Percentiles rank a stretch among this genome's conserved stretches.
Conservation (phyloP, 1,140 invertebrate species). For the Philotrypesis tridentata region DNA sequence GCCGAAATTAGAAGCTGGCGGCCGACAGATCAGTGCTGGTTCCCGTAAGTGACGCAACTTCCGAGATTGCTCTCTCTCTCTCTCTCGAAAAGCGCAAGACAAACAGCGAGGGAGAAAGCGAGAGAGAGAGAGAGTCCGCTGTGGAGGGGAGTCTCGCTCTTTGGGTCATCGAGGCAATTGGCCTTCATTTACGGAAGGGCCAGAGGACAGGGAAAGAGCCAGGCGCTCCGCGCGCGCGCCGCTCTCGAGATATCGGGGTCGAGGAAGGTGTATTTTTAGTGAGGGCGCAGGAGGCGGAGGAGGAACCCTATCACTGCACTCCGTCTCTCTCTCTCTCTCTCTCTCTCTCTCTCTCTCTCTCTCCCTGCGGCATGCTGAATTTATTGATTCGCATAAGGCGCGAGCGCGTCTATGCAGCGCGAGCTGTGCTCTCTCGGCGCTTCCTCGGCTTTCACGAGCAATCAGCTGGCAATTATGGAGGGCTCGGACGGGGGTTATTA, state of each 20-base stretch:
- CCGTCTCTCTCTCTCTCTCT: neutral
- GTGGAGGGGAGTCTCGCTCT: neutral
- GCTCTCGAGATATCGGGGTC: constrained; percentile 47
- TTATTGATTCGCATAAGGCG: constrained; percentile 65
- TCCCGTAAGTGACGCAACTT: too few species aligned
- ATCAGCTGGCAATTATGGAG: too few species aligned
- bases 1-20: too few species aligned
- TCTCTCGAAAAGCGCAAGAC: too few species aligned
- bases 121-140: neutral
- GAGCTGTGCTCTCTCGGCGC: neutral
- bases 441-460: too few species aligned
- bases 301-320: constrained; percentile 50
- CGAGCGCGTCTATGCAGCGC: neutral
- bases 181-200: neutral
- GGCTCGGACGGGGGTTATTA: too few species aligned
- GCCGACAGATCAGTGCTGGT: too few species aligned
- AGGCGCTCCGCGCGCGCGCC: too few species aligned
- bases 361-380: constrained; percentile 53
- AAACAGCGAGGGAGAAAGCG: too few species aligned
- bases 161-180: neutral
- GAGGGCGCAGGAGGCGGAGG: neutral
- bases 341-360: neutral
- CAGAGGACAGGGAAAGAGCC: neutral
- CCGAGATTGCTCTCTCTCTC: too few species aligned
- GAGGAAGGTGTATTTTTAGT: constrained; percentile 54